Conservation (phyloP, 2,888 invertebrate genomes). For the Drosophila atroscutellata region DNA sequence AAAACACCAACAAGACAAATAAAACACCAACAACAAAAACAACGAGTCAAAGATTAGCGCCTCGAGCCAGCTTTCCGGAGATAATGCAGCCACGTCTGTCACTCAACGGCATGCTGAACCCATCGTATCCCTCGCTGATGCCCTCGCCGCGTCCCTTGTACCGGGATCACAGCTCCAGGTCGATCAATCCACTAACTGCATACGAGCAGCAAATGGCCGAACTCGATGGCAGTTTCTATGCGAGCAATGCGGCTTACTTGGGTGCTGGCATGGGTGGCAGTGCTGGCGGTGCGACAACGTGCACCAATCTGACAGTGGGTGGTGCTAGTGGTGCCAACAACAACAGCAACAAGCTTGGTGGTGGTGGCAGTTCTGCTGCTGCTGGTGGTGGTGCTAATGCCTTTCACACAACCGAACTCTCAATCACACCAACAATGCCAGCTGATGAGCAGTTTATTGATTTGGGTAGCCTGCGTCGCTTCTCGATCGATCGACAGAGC, state of each 20-base stretch:
- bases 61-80: constrained; percentile 82
- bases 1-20: constrained; percentile 36
- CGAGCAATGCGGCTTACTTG: constrained; percentile 75
- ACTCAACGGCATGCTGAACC: constrained; percentile 83
- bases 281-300: constrained; percentile 63
- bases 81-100: constrained; percentile 84
- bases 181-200: constrained; percentile 82
- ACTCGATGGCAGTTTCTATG: constrained; percentile 81
- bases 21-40: constrained; percentile 35
- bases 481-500: constrained; percentile 85
- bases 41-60: constrained; percentile 50
- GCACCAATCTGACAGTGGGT: constrained; percentile 66
- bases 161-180: constrained; percentile 83
- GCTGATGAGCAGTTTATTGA: constrained; percentile 84
- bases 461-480: constrained; percentile 84
- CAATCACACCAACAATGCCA: constrained; percentile 83
- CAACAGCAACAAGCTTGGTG: constrained; percentile 19
- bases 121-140: constrained; percentile 82
- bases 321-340: constrained; percentile 34
- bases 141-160: constrained; percentile 83
- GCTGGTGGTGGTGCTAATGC: constrained; percentile 56
- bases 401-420: constrained; percentile 83
- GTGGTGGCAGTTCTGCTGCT: constrained; percentile 27
- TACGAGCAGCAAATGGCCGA: constrained; percentile 83
- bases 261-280: constrained; percentile 64